These are phyloP conservation scores for rabbit (Oryctolagus cuniculus) DNA, from an alignment of 2,113 vertebrate species.

Conservation along the genomic window DNA sequence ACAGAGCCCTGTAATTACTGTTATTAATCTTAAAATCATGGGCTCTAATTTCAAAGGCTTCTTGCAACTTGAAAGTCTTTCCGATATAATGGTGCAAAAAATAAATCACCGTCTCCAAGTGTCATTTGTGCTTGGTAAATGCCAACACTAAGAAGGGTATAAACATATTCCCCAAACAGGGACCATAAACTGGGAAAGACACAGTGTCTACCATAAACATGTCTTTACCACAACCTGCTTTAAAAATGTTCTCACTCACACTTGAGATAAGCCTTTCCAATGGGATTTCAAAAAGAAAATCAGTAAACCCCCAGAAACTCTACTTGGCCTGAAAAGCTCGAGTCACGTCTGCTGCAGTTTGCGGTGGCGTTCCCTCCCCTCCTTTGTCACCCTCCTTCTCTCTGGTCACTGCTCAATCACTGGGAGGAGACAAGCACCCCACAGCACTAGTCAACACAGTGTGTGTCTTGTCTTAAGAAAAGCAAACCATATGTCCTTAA, in stretches of 20 bases:
- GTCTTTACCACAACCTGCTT: slow-evolving; percentile 45
- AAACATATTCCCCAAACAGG: slow-evolving; percentile 66
- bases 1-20: slow-evolving; percentile 61
- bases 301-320: slow-evolving; percentile 65
- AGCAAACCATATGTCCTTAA: neutral
- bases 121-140: slow-evolving; percentile 60
- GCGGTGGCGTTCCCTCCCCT: neutral
- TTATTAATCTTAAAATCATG: slow-evolving; percentile 77
- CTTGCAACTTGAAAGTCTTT: slow-evolving; percentile 68
- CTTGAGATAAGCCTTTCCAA: slow-evolving; percentile 69
- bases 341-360: neutral
- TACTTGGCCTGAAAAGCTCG: slow-evolving; percentile 10
- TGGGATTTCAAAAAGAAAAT: slow-evolving; percentile 69
- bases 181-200: slow-evolving; percentile 53
- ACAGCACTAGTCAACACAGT: neutral
- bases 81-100: slow-evolving; percentile 54
- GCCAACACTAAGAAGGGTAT: slow-evolving; percentile 22
- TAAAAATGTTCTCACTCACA: slow-evolving; percentile 65
- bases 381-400: neutral
- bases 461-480: neutral
- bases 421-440: neutral
- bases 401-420: slow-evolving; percentile 23
- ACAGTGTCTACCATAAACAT: slow-evolving; percentile 69
- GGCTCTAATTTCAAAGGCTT: slow-evolving; percentile 64
- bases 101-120: slow-evolving; percentile 44